Percentiles rank a stretch among this genome's conserved stretches.
Evolutionary conservation across 2,113 vertebrate genomes (phyloP).

Genomic region (Pycnonotus jocosus): DNA sequence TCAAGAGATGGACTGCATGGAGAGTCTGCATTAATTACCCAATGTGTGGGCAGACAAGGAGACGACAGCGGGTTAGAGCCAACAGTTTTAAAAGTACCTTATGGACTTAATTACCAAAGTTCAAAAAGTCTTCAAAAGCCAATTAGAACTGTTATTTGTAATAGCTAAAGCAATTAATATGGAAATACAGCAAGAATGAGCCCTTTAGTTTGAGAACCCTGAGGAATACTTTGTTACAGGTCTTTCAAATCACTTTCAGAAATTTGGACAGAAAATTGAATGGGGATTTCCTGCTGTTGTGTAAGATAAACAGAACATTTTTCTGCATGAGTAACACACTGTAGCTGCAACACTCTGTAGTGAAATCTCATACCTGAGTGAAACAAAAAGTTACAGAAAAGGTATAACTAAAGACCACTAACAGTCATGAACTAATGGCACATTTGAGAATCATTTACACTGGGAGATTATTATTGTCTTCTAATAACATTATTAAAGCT

Average conservation of each 20-base stretch:
- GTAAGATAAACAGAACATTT: conserved; percentile 64
- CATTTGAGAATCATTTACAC: conserved; percentile 21
- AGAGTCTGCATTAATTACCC: conserved; percentile 32
- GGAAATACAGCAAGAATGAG: conserved; percentile 45
- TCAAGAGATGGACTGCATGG: conserved; percentile 8
- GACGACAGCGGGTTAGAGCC: conserved; percentile 3
- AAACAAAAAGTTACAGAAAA: neutral
- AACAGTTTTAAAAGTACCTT: conserved; percentile 41
- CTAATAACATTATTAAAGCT: conserved; percentile 16
- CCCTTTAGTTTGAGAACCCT: conserved; percentile 23
- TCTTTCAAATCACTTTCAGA: conserved; percentile 64
- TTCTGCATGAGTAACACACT: neutral
- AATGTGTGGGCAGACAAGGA: conserved; percentile 46
- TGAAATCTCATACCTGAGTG: neutral
- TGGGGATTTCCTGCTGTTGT: conserved; percentile 63
- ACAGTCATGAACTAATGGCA: neutral
- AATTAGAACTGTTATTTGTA: conserved; percentile 58
- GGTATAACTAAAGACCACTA: neutral
- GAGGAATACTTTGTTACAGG: conserved; percentile 61
- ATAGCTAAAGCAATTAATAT: conserved; percentile 63
- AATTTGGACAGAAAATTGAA: conserved; percentile 57
- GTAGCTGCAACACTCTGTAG: neutral
- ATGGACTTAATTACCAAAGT: conserved; percentile 58
- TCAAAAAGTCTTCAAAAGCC: conserved; percentile 63
- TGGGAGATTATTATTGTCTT: conserved; percentile 10